Evolutionary conservation across 92 coral and sea anemone species (phyloP), one percentile per base, ranked within the genome.

Genomic region (Micromussa lordhowensis): DNA sequence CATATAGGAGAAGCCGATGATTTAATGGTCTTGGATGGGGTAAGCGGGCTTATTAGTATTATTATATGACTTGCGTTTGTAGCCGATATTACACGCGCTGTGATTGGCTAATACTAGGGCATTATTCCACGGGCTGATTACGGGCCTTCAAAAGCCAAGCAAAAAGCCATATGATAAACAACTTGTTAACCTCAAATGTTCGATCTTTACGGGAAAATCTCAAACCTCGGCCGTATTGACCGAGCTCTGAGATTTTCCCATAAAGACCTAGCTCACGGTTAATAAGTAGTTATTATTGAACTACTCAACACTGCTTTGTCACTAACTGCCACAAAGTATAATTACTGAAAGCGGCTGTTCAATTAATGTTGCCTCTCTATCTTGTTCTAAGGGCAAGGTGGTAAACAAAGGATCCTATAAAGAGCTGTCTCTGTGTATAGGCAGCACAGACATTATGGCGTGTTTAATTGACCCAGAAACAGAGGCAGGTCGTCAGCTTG

Each of bases 1-100:
- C 91, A 93, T 77, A 89, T 94, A 4, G 93, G 91, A 61, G 92
- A 94, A 40, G 97, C 93, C 5, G 90, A 90, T 40, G 87, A 88
- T 26, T 78, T 94, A 18, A 76, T 94, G 24, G 94, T 90, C 19
- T 87, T 94, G 40, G 64, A 89, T 18, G 82, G 90, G 95, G 97
- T 94, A 76, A 24, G 31, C 4, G 48, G 48, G 48, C 48, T 40
- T 40, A 6, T n/a, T n/a, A n/a, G n/a, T n/a, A n/a, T n/a, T n/a
- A n/a, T n/a, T n/a, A n/a, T n/a, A n/a, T n/a, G n/a, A n/a, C n/a
- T n/a, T n/a, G n/a, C n/a, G n/a, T n/a, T n/a, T n/a, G n/a, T n/a
- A n/a, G n/a, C n/a, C n/a, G n/a, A n/a, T n/a, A n/a, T n/a, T n/a
- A n/a, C n/a, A n/a, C n/a, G n/a, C n/a, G n/a, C n/a, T n/a, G n/a